Percentiles rank a stretch among this genome's conserved stretches.
Conservation (phyloP, 2,888 invertebrate species). For the Trissolcus japonicus region DNA sequence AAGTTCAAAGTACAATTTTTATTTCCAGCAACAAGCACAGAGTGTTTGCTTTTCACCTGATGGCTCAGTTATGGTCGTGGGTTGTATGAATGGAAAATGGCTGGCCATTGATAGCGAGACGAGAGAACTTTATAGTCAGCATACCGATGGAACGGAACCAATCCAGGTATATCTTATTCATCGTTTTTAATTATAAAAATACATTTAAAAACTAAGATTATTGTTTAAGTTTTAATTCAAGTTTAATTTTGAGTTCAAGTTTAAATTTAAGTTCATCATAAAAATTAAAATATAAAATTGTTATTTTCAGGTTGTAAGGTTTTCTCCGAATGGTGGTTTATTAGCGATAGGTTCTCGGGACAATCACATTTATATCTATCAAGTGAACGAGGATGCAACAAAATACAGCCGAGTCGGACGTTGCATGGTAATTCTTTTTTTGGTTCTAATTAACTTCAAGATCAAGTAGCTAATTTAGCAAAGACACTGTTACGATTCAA, state of each 20-base stretch:
- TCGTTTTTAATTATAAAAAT: background rate
- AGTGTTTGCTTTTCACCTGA: conserved; percentile 88
- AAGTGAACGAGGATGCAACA: conserved; percentile 85
- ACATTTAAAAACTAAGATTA: background rate
- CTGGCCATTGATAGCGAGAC: conserved; percentile 88
- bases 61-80: conserved; percentile 86
- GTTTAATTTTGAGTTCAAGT: too few relatives aligned
- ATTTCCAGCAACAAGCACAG: conserved; percentile 86
- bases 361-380: conserved; percentile 93
- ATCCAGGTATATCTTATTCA: conserved; percentile 74
- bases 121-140: conserved; percentile 83
- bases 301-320: conserved; percentile 83
- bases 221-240: background rate
- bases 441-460: conserved; percentile 65
- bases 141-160: conserved; percentile 82
- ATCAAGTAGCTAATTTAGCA: too few relatives aligned
- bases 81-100: conserved; percentile 88
- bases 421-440: conserved; percentile 83
- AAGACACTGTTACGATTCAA: too few relatives aligned
- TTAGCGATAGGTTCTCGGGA: conserved; percentile 92
- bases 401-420: conserved; percentile 89
- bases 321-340: conserved; percentile 87
- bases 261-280: too few relatives aligned
- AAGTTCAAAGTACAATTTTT: background rate
- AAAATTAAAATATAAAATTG: conserved; percentile 57